Percentiles rank a stretch among this genome's conserved stretches.
phyloP scores from a whole-genome alignment of 2,888 invertebrate species.

The Apamea sordens region DNA sequence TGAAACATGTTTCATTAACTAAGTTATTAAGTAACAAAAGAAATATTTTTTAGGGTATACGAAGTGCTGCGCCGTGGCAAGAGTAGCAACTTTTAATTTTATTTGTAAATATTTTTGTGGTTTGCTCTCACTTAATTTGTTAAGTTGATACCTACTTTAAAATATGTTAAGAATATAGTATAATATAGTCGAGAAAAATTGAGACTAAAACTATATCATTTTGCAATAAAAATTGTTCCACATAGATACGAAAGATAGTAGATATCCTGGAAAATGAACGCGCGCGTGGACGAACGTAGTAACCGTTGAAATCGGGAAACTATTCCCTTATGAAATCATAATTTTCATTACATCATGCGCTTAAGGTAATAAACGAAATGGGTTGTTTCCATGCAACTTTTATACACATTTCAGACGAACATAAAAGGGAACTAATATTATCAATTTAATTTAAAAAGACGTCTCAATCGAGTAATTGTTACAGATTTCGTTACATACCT shows the following conservation, averaged over 20 bases:
- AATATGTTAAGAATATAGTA: not conserved
- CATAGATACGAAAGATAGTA: conserved; percentile 6
- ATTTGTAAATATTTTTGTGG: not conserved
- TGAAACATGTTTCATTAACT: not conserved
- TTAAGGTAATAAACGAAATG: conserved; percentile 32
- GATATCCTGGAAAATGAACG: conserved; percentile 20
- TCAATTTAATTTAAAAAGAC: not conserved
- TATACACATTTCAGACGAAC: not conserved
- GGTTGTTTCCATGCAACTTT: conserved; percentile 30
- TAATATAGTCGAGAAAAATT: not conserved
- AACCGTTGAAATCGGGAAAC: conserved; percentile 33
- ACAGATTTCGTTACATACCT: not conserved
- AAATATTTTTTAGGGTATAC: conserved; percentile 17
- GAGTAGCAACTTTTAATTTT: no score
- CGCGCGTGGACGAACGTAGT: conserved; percentile 28
- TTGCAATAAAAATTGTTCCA: not conserved
- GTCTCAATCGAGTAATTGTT: no score
- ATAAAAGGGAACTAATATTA: not conserved
- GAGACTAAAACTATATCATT: not conserved
- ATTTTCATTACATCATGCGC: conserved; percentile 48
- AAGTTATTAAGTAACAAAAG: not conserved
- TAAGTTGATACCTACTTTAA: not conserved
- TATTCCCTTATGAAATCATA: conserved; percentile 53
- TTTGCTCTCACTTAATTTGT: not conserved
- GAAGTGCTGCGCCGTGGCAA: conserved; percentile 49